These are phyloP conservation scores for Ornithoptera alexandrae DNA, from an alignment of 2,888 invertebrate species.

Conservation along the genomic window DNA sequence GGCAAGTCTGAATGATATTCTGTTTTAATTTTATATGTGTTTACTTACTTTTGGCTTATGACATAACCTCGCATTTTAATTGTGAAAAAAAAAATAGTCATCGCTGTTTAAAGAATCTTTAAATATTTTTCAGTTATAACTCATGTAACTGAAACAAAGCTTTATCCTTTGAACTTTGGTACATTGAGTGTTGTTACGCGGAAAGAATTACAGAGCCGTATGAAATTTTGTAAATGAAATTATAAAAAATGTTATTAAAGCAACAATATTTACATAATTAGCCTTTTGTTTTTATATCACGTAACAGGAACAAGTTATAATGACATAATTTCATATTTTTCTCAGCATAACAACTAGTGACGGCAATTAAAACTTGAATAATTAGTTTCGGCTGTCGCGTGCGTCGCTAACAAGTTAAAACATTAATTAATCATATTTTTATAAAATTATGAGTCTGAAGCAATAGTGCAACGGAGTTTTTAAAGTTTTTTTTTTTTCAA, in stretches of 20 bases:
- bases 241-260: background rate
- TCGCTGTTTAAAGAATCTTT: background rate
- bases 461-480: too few relatives aligned
- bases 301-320: conserved; percentile 9
- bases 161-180: background rate
- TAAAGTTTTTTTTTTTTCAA: too few relatives aligned
- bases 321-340: conserved; percentile 12
- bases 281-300: conserved; percentile 1
- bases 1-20: too few relatives aligned
- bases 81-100: too few relatives aligned
- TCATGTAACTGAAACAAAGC: background rate
- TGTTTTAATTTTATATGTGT: too few relatives aligned
- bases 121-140: background rate
- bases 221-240: background rate
- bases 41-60: too few relatives aligned
- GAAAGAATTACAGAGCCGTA: background rate
- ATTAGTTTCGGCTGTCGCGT: conserved; percentile 4
- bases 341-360: conserved; percentile 1
- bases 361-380: conserved; percentile 18
- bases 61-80: background rate
- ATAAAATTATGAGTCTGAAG: too few relatives aligned
- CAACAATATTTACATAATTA: conserved; percentile 1
- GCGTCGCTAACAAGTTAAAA: background rate
- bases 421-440: background rate
- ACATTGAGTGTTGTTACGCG: background rate